phyloP scores from a whole-genome alignment of 2,888 invertebrate genomes.

The Dyspetes luteomarginatus region DNA sequence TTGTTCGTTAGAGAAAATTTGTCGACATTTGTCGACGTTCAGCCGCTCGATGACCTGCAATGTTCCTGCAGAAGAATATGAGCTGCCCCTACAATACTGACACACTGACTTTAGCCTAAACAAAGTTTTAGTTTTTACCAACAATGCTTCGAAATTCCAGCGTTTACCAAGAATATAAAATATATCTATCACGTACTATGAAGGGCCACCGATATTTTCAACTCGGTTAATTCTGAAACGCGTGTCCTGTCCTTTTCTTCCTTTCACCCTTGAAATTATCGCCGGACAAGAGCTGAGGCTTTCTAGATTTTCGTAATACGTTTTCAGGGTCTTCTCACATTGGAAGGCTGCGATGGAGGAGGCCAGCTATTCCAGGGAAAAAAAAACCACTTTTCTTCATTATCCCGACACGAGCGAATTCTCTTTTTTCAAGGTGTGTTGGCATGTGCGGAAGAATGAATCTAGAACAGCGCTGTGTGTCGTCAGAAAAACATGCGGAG shows the following conservation, averaged over 20 bases:
- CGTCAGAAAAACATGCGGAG: not conserved
- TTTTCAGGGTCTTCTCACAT: constrained; percentile 8
- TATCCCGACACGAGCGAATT: not conserved
- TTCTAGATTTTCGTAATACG: not conserved
- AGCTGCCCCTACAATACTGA: no score
- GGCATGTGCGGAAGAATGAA: not conserved
- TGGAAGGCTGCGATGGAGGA: constrained; percentile 4
- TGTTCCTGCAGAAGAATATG: no score
- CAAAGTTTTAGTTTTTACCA: no score
- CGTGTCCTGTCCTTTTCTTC: not conserved
- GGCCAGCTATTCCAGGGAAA: not conserved
- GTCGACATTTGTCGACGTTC: no score
- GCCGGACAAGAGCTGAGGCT: not conserved
- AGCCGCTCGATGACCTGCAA: no score
- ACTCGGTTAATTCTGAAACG: no score
- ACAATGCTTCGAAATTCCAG: no score
- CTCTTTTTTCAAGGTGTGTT: constrained; percentile 22
- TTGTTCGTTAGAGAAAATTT: no score
- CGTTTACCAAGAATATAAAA: no score
- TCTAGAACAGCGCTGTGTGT: constrained; percentile 32
- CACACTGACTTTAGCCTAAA: no score
- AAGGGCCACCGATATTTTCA: no score
- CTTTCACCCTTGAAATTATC: not conserved
- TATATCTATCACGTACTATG: no score
- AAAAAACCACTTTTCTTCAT: constrained; percentile 42